Conservation (phyloP, 2,113 vertebrate species). For the Embiotoca jacksoni region DNA sequence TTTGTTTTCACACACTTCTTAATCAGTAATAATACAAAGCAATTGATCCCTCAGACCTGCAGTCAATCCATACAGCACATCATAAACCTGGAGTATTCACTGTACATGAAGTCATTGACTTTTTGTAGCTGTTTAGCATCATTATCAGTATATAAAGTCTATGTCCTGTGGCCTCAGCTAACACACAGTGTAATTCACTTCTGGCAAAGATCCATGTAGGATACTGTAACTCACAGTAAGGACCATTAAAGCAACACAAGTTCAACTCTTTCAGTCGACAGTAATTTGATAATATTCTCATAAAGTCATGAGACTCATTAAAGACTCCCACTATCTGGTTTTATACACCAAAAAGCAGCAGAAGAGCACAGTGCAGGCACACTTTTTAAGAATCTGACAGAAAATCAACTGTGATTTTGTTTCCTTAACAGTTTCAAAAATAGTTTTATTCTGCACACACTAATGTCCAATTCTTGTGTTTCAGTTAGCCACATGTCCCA, state of each 20-base stretch:
- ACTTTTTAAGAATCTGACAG: background rate
- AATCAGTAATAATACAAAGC: background rate
- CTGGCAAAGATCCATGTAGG: background rate
- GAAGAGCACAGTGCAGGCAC: background rate
- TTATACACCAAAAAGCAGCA: background rate
- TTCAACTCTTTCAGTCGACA: background rate
- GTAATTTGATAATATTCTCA: constrained; percentile 3
- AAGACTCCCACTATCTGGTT: background rate
- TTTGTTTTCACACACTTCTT: constrained; percentile 1
- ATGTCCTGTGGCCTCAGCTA: background rate
- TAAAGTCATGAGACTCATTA: background rate
- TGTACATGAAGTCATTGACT: too few relatives aligned
- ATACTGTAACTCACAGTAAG: background rate
- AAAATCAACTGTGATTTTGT: background rate
- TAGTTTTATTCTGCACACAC: background rate
- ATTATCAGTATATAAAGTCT: background rate
- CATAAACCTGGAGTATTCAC: background rate
- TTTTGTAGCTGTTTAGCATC: background rate
- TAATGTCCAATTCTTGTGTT: background rate
- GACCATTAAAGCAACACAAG: background rate
- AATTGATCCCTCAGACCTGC: too few relatives aligned
- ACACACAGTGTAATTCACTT: background rate
- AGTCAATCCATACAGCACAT: background rate
- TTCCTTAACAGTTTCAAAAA: background rate
- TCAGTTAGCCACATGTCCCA: background rate